These are phyloP conservation scores for Podiceps cristatus DNA, from an alignment of 2,113 vertebrate genomes.

Conservation along the genomic window DNA sequence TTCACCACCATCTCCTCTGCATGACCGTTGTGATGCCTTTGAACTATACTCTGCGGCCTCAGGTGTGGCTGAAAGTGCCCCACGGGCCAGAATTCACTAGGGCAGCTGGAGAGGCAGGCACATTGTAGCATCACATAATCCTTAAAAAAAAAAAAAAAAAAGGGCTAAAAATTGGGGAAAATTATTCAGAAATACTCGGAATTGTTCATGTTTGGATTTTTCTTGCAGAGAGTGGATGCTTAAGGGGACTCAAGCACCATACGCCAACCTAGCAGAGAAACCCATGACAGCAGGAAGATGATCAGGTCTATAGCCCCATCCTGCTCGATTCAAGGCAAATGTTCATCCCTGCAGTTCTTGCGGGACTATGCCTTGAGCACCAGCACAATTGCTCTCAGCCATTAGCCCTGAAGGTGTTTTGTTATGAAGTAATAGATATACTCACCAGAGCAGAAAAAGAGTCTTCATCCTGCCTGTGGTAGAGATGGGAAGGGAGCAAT, in stretches of 20 bases:
- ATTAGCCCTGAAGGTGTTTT: neutral
- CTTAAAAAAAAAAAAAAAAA: neutral
- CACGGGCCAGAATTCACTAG: neutral
- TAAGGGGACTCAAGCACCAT: neutral
- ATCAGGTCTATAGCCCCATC: neutral
- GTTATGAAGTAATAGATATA: neutral
- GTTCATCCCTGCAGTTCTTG: neutral
- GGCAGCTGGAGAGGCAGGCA: neutral
- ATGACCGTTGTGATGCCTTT: fast-evolving
- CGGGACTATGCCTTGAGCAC: neutral
- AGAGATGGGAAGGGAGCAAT: neutral
- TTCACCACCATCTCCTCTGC: neutral
- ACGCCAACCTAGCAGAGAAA: neutral
- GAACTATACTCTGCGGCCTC: neutral
- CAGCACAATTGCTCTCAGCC: neutral
- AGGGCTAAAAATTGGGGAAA: neutral
- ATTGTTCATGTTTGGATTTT: neutral
- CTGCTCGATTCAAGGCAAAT: neutral
- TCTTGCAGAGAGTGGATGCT: neutral
- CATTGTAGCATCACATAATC: neutral
- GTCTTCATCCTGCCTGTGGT: neutral
- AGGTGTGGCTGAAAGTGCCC: neutral
- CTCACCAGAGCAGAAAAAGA: neutral
- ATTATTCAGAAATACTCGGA: neutral
- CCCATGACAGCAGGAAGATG: neutral